Conservation (phyloP, 92 coral and sea anemone genomes). For the Palythoa caribaeorum region DNA sequence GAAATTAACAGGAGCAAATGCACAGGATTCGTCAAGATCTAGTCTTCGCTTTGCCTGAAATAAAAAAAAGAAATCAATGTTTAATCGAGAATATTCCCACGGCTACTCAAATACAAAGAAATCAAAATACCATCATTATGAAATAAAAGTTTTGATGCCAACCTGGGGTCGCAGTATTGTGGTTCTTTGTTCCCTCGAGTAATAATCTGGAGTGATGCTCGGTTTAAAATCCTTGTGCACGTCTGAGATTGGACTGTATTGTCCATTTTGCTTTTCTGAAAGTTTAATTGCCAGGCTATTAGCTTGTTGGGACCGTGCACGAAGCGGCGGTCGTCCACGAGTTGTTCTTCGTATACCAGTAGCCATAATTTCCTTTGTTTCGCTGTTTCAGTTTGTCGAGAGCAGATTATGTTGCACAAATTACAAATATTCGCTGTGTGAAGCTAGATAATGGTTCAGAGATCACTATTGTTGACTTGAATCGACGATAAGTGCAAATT, state of each 20-base stretch:
- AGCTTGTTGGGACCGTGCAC: constrained; percentile 75
- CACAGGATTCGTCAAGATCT: constrained; percentile 87
- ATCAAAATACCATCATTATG: not conserved
- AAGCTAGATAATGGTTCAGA: constrained; percentile 12
- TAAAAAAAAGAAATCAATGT: not conserved
- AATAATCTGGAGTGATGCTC: constrained; percentile 70
- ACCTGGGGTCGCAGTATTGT: constrained; percentile 62
- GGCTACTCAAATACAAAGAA: not conserved
- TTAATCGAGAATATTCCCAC: not conserved
- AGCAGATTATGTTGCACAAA: not conserved
- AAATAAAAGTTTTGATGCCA: not conserved
- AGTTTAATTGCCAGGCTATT: constrained; percentile 55
- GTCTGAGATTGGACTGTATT: constrained; percentile 49
- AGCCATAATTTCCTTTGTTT: constrained; percentile 65
- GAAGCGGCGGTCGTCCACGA: constrained; percentile 81
- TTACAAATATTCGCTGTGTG: not conserved
- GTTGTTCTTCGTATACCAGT: constrained; percentile 68
- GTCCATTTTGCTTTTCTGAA: constrained; percentile 45
- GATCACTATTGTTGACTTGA: not conserved
- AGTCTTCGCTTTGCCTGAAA: constrained; percentile 92
- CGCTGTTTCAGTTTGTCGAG: not conserved
- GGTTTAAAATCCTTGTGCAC: constrained; percentile 51
- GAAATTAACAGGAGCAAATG: constrained; percentile 58
- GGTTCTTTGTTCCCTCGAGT: constrained; percentile 64
- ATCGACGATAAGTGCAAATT: constrained; percentile 21